A percentile compares a stretch with the other conserved stretches of the same genome.
phyloP scores from a whole-genome alignment of 2,888 invertebrate genomes.

The Cecidostiba fungosa region DNA sequence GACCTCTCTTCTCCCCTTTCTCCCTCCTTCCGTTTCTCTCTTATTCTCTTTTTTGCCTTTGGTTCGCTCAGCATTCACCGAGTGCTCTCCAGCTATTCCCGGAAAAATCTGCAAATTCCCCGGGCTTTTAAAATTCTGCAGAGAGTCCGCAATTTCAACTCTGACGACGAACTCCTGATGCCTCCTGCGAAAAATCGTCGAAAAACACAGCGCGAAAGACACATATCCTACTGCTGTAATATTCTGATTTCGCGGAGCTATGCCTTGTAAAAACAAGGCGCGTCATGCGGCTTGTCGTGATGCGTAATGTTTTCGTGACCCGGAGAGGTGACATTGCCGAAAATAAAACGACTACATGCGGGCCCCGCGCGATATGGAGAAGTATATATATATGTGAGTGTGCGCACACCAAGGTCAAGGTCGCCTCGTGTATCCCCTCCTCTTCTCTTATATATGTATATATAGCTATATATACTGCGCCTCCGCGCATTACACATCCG shows the following conservation, averaged over 20 bases:
- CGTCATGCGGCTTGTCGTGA: slow-evolving; percentile 27
- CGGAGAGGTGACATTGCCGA: slow-evolving; percentile 73
- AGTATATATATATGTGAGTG: neutral
- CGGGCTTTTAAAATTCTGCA: neutral
- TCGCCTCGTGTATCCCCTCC: slow-evolving; percentile 60
- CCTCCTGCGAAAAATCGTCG: neutral
- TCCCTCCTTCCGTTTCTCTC: neutral
- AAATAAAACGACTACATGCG: slow-evolving; percentile 72
- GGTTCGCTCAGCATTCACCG: neutral
- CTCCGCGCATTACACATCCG: slow-evolving; percentile 1
- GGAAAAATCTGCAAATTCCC: neutral
- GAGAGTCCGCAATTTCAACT: neutral
- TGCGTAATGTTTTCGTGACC: slow-evolving; percentile 74
- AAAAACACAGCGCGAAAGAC: neutral
- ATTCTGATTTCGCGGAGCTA: neutral
- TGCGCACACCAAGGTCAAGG: slow-evolving; percentile 77
- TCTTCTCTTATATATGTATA: neutral
- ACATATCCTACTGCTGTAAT: neutral
- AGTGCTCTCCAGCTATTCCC: neutral
- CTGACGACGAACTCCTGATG: no score
- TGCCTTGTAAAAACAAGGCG: neutral
- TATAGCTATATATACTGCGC: neutral
- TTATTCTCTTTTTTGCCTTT: neutral
- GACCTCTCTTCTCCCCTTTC: neutral
- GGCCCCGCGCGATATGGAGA: slow-evolving; percentile 67